Percentiles rank a stretch among this genome's conserved stretches.
These are phyloP conservation scores for Dromiciops gliroides DNA, from an alignment of 2,113 vertebrate genomes.

Conservation along the genomic window DNA sequence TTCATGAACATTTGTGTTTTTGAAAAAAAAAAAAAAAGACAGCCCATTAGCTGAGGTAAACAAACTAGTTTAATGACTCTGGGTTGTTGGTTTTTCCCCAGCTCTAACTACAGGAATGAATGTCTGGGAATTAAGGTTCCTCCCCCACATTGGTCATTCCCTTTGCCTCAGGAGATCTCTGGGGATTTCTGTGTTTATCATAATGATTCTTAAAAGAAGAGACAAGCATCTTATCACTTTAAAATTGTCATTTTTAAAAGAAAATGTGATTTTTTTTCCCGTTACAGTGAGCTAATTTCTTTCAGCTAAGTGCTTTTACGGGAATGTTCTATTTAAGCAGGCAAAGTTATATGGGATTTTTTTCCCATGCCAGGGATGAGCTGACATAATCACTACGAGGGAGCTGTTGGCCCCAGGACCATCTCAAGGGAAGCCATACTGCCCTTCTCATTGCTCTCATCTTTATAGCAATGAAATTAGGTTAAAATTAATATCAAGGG, in stretches of 20 bases:
- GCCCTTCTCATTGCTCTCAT: background rate
- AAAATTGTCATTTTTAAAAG: conserved; percentile 24
- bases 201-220: conserved; percentile 56
- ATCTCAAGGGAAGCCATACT: background rate
- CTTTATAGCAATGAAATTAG: background rate
- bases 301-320: background rate
- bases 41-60: conserved; percentile 71
- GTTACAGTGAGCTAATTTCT: background rate
- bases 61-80: conserved; percentile 57
- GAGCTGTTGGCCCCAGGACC: background rate
- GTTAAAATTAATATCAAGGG: no score
- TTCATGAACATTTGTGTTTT: conserved; percentile 74
- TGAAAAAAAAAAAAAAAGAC: conserved; percentile 50
- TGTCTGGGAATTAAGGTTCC: conserved; percentile 19
- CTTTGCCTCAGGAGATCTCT: background rate
- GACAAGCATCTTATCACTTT: conserved; percentile 1
- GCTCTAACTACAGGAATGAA: conserved; percentile 35
- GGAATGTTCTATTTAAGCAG: background rate
- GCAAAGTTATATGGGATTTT: conserved; percentile 9
- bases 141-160: conserved; percentile 6
- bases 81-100: conserved; percentile 58
- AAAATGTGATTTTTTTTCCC: background rate
- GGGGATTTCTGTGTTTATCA: background rate
- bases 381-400: background rate
- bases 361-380: background rate